Evolutionary conservation across 2,113 vertebrate genomes (phyloP), one percentile per base, ranked within the genome.

Genomic region (Cairina moschata): DNA sequence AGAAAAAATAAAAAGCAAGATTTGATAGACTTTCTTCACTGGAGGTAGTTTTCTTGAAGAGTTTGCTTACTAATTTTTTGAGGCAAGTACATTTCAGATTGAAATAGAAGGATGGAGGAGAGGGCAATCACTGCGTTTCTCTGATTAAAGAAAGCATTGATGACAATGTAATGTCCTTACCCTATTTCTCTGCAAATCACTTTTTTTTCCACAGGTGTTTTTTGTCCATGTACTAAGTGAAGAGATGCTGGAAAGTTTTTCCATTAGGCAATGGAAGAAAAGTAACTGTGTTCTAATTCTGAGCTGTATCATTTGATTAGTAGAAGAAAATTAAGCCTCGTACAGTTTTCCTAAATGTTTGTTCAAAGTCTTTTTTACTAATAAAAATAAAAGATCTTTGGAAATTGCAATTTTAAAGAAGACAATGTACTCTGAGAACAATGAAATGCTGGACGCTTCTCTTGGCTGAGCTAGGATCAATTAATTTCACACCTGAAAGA

Each of bases 51-150:
- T 29, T 58, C 76, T 44, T 88, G 74, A 91, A 85, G 86, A 76
- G 62, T 82, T 91, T 81, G 5, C 48, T 86, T 42, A n/a, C 7
- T 93, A 78, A 68, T 86, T 80, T 91, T 75, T 93, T 58, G 62
- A 86, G 60, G 68, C 34, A 65, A 89, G 56, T n/a, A 18, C 28
- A 12, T 72, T 93, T 75, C 88, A 95, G 91, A 94, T 96, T 93
- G 55, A 96, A 95, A 91, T 85, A 87, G 90, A 92, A 85, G 79
- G 71, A 84, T 62, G 66, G 36, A 78, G 78, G 73, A 86, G 83
- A 69, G 8, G 15, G 38, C 17, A 74, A 83, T 83, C 56, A 23
- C 44, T 86, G 67, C 78, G 7, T 83, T 38, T 83, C 29, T 83
- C 79, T 93, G 75, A 91, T 81, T 76, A 78, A 77, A 60, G 42